Conservation (phyloP, 2,113 vertebrate species). For the Notothenia coriiceps region DNA sequence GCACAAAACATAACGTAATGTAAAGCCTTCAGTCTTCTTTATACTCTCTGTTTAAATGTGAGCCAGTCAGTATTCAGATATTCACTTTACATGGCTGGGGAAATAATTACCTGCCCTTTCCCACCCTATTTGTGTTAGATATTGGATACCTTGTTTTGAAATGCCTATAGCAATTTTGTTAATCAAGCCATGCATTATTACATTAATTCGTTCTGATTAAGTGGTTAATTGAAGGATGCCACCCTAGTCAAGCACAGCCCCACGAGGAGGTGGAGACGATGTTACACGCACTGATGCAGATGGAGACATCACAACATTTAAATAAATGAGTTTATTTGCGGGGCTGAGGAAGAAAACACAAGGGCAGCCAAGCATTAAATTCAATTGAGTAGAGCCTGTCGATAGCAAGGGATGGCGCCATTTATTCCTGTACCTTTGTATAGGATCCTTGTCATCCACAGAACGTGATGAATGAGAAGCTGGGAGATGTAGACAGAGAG, state of each 20-base stretch:
- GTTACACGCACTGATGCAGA: slow-evolving; percentile 54
- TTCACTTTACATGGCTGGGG: slow-evolving; percentile 37
- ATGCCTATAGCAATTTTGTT: slow-evolving; percentile 64
- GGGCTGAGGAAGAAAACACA: slow-evolving; percentile 55
- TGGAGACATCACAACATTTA: slow-evolving; percentile 68
- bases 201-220: slow-evolving; percentile 74
- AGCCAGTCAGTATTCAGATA: slow-evolving; percentile 25
- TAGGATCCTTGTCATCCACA: slow-evolving; percentile 57
- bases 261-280: slow-evolving; percentile 53
- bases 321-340: slow-evolving; percentile 74
- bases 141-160: slow-evolving; percentile 68
- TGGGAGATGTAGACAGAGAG: slow-evolving; percentile 34
- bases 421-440: slow-evolving; percentile 67
- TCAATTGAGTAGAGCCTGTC: slow-evolving; percentile 70
- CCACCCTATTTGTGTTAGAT: slow-evolving; percentile 46
- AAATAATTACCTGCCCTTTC: slow-evolving; percentile 53
- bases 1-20: too few relatives aligned
- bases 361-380: slow-evolving; percentile 75
- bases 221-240: slow-evolving; percentile 66
- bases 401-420: slow-evolving; percentile 64
- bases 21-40: background rate
- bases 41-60: background rate
- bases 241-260: slow-evolving; percentile 38
- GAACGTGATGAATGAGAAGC: slow-evolving; percentile 67
- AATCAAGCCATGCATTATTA: slow-evolving; percentile 69